Conservation (phyloP, 2,113 vertebrate species). For the Sander vitreus region DNA sequence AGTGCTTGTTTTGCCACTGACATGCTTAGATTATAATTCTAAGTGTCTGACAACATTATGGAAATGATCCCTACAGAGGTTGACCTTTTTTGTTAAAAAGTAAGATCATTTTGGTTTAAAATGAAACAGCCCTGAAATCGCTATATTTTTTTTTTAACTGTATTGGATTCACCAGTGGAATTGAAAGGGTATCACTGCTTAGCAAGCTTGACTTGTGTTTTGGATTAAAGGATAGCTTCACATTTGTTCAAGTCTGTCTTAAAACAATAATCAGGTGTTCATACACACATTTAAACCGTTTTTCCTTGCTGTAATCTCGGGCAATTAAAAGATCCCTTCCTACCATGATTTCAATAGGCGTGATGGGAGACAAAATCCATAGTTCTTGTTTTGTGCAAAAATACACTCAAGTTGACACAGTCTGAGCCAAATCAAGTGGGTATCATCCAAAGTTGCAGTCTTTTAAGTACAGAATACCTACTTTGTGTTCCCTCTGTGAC, state of each 20-base stretch:
- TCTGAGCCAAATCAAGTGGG: slow-evolving; percentile 15
- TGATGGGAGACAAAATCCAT: not conserved
- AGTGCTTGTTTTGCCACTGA: no score
- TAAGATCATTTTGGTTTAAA: no score
- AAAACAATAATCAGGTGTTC: not conserved
- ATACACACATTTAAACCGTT: not conserved
- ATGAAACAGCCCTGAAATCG: no score
- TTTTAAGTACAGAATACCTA: not conserved
- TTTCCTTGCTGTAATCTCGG: not conserved
- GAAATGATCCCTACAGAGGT: no score
- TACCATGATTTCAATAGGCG: not conserved
- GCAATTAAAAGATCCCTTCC: not conserved
- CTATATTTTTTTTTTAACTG: not conserved
- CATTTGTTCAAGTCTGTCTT: not conserved
- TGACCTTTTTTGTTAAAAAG: no score
- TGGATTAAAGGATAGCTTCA: not conserved
- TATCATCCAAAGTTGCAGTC: slow-evolving; percentile 4
- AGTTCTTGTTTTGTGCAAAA: slow-evolving; percentile 5
- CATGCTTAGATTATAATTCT: no score
- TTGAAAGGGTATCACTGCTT: not conserved
- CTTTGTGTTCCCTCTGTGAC: slow-evolving; percentile 6
- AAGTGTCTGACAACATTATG: no score
- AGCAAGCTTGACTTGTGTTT: not conserved
- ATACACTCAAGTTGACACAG: not conserved
- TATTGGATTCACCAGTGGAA: not conserved